phyloP scores from a whole-genome alignment of 1,140 invertebrate genomes.

The Zaprionus ghesquierei region DNA sequence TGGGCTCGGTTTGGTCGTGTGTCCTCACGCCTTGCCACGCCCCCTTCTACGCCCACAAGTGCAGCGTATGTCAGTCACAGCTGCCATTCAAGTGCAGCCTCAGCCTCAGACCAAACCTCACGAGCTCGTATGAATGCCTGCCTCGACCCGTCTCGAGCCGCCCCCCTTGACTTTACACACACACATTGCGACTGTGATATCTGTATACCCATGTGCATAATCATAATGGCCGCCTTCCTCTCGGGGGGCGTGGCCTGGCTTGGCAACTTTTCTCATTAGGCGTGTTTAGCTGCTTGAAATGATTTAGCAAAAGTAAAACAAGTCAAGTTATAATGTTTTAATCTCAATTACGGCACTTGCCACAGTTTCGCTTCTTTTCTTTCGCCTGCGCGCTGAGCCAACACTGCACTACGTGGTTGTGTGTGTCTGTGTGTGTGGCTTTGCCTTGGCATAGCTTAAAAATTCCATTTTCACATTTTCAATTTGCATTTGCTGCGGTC shows the following conservation, averaged over 20 bases:
- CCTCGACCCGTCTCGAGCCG: not conserved
- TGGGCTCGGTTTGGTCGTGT: not conserved
- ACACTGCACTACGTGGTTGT: not conserved
- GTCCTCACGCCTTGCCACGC: not conserved
- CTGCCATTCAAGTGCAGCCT: not conserved
- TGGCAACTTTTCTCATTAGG: constrained; percentile 77
- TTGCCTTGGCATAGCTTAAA: constrained; percentile 77
- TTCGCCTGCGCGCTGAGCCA: not conserved
- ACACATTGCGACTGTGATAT: constrained; percentile 7
- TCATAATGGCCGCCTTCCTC: constrained; percentile 58
- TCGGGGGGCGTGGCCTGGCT: not conserved
- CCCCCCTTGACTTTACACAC: constrained; percentile 27
- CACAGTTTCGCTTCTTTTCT: constrained; percentile 47
- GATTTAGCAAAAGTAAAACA: constrained; percentile 80
- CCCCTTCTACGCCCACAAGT: constrained; percentile 51
- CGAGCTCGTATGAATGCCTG: constrained; percentile 15
- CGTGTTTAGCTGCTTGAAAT: constrained; percentile 79
- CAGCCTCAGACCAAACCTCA: too few species aligned
- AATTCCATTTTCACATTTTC: constrained; percentile 63
- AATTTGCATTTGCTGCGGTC: constrained; percentile 69
- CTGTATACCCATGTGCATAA: constrained; percentile 48
- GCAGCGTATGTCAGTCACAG: constrained; percentile 64
- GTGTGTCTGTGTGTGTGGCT: constrained; percentile 12
- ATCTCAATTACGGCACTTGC: constrained; percentile 80
- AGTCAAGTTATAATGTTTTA: constrained; percentile 81